These are phyloP conservation scores for Pecten maximus DNA, from an alignment of 2,888 invertebrate species.

Conservation along the genomic window DNA sequence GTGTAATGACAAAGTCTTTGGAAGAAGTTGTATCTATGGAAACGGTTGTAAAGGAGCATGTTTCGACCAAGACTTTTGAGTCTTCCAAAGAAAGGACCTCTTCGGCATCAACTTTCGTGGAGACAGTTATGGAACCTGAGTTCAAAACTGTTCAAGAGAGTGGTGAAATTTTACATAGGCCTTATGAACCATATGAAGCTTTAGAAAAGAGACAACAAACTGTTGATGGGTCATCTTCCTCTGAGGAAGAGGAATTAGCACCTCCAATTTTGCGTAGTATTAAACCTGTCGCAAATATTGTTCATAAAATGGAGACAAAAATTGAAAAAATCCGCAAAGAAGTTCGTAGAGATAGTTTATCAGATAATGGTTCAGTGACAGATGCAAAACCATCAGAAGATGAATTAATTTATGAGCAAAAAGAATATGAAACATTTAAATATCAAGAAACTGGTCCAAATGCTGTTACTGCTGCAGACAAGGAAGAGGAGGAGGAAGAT, in stretches of 20 bases:
- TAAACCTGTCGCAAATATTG: slow-evolving; percentile 59
- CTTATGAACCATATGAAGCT: slow-evolving; percentile 44
- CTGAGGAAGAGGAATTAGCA: slow-evolving; percentile 44
- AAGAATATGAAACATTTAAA: slow-evolving; percentile 66
- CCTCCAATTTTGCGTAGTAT: slow-evolving; percentile 51
- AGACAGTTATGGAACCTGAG: neutral
- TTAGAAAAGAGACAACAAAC: slow-evolving; percentile 50
- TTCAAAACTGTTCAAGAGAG: slow-evolving; percentile 27
- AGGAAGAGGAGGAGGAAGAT: slow-evolving; percentile 49
- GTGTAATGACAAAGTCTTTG: slow-evolving; percentile 13
- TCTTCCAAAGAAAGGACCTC: neutral
- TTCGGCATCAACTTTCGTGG: slow-evolving; percentile 33
- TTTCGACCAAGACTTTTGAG: slow-evolving; percentile 25
- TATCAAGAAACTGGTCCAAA: slow-evolving; percentile 39
- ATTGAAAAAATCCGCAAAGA: slow-evolving; percentile 62
- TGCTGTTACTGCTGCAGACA: neutral
- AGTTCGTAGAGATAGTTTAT: slow-evolving; percentile 48
- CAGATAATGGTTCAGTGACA: neutral
- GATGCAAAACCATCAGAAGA: slow-evolving; percentile 37
- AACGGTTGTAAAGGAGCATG: neutral
- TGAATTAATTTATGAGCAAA: slow-evolving; percentile 66
- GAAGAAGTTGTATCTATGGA: slow-evolving; percentile 17
- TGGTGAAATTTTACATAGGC: neutral
- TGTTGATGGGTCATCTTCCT: slow-evolving; percentile 46
- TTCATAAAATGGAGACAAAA: slow-evolving; percentile 65